Conservation (phyloP, 1,140 invertebrate species). For the Caenorhabditis inopinata region DNA sequence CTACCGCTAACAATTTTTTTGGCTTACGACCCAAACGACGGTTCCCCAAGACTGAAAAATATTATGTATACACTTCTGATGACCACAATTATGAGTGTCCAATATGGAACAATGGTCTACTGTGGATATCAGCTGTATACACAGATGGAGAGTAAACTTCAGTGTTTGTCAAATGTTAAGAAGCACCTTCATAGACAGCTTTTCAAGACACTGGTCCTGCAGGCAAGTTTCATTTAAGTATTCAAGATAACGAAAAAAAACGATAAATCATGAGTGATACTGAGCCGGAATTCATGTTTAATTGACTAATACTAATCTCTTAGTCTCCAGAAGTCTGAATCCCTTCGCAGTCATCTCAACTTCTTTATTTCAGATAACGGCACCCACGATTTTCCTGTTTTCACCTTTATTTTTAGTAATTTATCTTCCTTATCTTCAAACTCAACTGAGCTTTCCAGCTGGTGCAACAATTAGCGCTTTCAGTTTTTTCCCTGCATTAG, state of each 20-base stretch:
- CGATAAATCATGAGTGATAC: too few species aligned
- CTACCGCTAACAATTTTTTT: neutral
- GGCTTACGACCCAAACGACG: neutral
- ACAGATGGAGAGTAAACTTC: neutral
- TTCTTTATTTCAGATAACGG: neutral
- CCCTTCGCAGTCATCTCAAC: too few species aligned
- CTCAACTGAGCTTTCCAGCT: neutral
- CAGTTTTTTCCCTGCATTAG: neutral
- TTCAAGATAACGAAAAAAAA: too few species aligned
- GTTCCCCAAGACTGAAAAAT: neutral
- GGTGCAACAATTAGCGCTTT: neutral
- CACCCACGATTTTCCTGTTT: neutral
- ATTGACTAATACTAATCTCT: too few species aligned
- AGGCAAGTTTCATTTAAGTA: neutral
- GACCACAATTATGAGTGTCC: neutral
- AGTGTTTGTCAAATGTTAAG: neutral
- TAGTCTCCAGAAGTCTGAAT: too few species aligned
- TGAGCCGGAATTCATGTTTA: too few species aligned
- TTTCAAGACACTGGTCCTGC: neutral
- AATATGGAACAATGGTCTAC: neutral
- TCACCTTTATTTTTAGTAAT: neutral
- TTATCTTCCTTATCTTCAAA: neutral
- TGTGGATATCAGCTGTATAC: neutral
- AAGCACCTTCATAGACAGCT: neutral
- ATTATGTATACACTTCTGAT: neutral